Conservation (phyloP, 1,140 invertebrate species). For the Eurytemora carolleeae region DNA sequence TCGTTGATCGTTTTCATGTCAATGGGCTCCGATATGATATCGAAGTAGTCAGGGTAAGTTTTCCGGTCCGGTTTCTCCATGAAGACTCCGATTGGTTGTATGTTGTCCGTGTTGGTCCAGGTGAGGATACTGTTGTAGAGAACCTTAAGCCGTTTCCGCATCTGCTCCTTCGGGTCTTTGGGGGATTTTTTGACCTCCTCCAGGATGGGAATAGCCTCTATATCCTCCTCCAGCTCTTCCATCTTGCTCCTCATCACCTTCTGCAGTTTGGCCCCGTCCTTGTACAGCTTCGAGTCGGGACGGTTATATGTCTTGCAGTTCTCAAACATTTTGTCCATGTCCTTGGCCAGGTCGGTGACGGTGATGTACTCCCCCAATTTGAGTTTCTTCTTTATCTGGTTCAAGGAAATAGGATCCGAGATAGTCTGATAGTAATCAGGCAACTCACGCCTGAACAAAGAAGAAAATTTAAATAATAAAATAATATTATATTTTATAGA, state of each 20-base stretch:
- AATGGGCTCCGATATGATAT: constrained; percentile 78
- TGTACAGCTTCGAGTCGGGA: constrained; percentile 64
- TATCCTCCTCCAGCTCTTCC: constrained; percentile 46
- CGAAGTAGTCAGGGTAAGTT: constrained; percentile 18
- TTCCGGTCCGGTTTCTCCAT: constrained; percentile 51
- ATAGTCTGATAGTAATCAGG: constrained; percentile 97
- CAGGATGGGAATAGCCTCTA: not conserved
- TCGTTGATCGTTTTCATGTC: constrained; percentile 82
- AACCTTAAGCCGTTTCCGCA: constrained; percentile 26
- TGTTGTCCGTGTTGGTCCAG: constrained; percentile 24
- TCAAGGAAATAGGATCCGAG: constrained; percentile 78
- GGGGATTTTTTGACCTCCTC: constrained; percentile 49
- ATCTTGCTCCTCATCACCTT: constrained; percentile 64
- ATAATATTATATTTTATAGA: no score
- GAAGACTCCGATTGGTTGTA: constrained; percentile 71
- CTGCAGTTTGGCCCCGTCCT: constrained; percentile 55
- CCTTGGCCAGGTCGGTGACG: constrained; percentile 69
- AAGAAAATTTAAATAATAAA: not conserved
- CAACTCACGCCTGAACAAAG: constrained; percentile 43
- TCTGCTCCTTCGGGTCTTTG: constrained; percentile 35
- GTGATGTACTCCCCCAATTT: constrained; percentile 60
- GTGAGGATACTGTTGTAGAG: constrained; percentile 19
- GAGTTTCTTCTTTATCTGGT: constrained; percentile 72
- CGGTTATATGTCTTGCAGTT: constrained; percentile 89
- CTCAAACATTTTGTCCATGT: constrained; percentile 95